Evolutionary conservation across 2,888 invertebrate genomes (phyloP).

Genomic region (Psococerastis gibbosa): DNA sequence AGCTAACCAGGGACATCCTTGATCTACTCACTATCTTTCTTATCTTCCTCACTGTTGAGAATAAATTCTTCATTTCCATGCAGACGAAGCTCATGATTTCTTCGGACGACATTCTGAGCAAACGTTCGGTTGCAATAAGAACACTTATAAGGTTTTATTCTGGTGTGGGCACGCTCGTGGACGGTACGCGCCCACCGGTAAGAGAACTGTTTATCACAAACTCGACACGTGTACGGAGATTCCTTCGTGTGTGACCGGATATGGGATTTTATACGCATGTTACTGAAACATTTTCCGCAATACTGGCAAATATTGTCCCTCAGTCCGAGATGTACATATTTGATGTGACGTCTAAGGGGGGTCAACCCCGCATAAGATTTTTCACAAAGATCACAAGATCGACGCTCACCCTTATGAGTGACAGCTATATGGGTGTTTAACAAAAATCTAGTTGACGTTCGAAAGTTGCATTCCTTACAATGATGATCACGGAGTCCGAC

Average conservation of each 20-base stretch:
- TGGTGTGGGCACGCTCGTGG: conserved; percentile 2
- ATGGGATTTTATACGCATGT: background rate
- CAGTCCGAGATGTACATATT: background rate
- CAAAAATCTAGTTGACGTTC: background rate
- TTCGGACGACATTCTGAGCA: conserved; percentile 3
- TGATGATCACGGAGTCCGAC: background rate
- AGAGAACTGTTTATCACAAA: conserved; percentile 1
- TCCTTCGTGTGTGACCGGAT: background rate
- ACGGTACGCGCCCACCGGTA: background rate
- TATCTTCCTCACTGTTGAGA: background rate
- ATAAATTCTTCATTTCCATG: conserved; percentile 8
- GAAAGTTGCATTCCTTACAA: background rate
- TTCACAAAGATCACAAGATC: background rate
- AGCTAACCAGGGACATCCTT: too few relatives aligned
- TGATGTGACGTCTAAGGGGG: background rate
- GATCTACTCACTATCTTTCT: background rate
- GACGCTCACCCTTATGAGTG: background rate
- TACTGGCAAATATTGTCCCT: background rate
- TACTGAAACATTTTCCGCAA: background rate
- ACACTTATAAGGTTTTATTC: conserved; percentile 7
- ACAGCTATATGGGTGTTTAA: background rate
- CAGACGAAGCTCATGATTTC: conserved; percentile 1
- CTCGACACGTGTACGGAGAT: background rate
- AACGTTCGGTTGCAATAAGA: background rate
- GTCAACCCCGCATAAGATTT: background rate